phyloP scores from a whole-genome alignment of 2,113 vertebrate species.

The Pardalotus punctatus region DNA sequence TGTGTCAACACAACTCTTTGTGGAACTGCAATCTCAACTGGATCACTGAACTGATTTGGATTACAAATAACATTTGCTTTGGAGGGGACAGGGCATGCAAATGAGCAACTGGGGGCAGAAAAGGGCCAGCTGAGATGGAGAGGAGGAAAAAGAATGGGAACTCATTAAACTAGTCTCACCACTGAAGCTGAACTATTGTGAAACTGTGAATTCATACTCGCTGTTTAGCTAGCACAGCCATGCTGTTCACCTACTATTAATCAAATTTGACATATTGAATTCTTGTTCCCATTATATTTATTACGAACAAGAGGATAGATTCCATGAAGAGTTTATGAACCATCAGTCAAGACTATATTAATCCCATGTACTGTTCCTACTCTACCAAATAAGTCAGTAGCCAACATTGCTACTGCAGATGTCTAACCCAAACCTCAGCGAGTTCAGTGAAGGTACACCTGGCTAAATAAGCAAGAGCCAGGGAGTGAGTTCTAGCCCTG shows the following conservation, averaged over 20 bases:
- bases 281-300: not conserved
- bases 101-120: conserved; percentile 9
- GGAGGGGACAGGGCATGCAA: conserved; percentile 20
- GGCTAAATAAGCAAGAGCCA: not conserved
- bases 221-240: not conserved
- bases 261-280: not conserved
- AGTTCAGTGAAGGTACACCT: not conserved
- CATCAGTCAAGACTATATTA: not conserved
- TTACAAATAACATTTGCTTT: conserved; percentile 49
- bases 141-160: not conserved
- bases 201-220: not conserved
- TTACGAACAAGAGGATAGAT: not conserved
- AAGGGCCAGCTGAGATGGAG: not conserved
- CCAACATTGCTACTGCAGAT: not conserved
- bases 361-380: not conserved
- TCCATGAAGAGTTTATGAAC: not conserved
- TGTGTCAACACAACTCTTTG: conserved; percentile 57
- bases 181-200: not conserved
- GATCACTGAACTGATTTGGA: conserved; percentile 48
- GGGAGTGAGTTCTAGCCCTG: not conserved
- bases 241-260: not conserved
- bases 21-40: conserved; percentile 39
- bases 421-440: not conserved
- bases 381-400: not conserved
- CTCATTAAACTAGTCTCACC: not conserved